phyloP scores from a whole-genome alignment of 1,140 invertebrate genomes.

The Drepana arcuata region DNA sequence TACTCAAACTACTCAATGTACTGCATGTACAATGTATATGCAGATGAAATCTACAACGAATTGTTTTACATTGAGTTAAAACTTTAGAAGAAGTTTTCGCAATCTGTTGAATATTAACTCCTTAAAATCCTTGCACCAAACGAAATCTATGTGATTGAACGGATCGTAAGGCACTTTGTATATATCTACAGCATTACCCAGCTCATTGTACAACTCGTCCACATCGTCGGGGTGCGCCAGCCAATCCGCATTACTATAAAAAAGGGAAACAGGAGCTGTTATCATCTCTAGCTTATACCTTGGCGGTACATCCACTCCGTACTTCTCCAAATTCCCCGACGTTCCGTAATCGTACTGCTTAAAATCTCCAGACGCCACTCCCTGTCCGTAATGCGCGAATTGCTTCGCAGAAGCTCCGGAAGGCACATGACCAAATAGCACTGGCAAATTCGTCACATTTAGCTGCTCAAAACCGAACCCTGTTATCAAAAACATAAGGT shows the following conservation, averaged over 20 bases:
- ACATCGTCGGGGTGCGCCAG: slow-evolving; percentile 70
- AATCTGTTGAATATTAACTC: slow-evolving; percentile 53
- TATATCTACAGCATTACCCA: slow-evolving; percentile 61
- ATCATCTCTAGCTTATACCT: slow-evolving; percentile 75
- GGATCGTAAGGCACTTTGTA: slow-evolving; percentile 43
- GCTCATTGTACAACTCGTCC: slow-evolving; percentile 33
- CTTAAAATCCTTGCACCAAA: slow-evolving; percentile 69
- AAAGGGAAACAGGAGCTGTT: slow-evolving; percentile 74
- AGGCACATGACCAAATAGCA: slow-evolving; percentile 83
- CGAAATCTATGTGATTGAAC: slow-evolving; percentile 75
- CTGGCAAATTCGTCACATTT: slow-evolving; percentile 75
- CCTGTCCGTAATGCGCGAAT: slow-evolving; percentile 80
- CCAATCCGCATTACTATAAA: slow-evolving; percentile 78
- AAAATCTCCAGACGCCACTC: slow-evolving; percentile 61
- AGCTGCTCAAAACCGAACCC: slow-evolving; percentile 33
- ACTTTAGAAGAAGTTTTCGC: slow-evolving; percentile 1
- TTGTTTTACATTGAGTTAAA: too few relatives aligned
- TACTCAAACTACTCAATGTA: too few relatives aligned
- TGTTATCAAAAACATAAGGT: slow-evolving; percentile 18
- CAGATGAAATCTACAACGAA: too few relatives aligned
- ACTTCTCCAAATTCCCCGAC: slow-evolving; percentile 47
- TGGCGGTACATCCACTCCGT: slow-evolving; percentile 72
- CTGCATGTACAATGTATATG: too few relatives aligned
- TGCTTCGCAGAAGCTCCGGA: slow-evolving; percentile 85
- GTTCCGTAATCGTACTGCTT: slow-evolving; percentile 64